phyloP scores from a whole-genome alignment of 2,888 invertebrate species.

The Drosophila tanythrix region DNA sequence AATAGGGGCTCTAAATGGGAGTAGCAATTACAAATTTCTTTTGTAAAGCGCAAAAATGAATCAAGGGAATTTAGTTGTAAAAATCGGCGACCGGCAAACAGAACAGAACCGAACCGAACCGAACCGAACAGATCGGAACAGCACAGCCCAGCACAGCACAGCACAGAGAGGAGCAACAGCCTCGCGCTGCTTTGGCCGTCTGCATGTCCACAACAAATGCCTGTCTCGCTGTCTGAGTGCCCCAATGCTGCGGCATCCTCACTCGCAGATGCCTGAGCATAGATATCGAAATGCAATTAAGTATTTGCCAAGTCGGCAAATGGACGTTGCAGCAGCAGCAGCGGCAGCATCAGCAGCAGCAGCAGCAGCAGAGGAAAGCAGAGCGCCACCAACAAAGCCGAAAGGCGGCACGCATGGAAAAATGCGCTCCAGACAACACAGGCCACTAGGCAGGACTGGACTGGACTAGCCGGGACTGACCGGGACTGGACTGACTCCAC shows the following conservation, averaged over 20 bases:
- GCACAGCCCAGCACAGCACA: neutral
- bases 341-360: conserved; percentile 7
- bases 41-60: conserved; percentile 68
- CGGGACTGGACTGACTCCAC: conserved; percentile 28
- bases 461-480: neutral
- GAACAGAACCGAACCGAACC: neutral
- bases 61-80: conserved; percentile 74
- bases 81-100: conserved; percentile 46
- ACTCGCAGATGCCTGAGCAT: conserved; percentile 82
- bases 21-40: conserved; percentile 78
- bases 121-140: neutral
- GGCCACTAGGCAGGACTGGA: neutral
- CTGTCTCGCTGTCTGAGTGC: conserved; percentile 46
- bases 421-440: conserved; percentile 58
- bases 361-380: conserved; percentile 10
- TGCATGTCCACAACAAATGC: conserved; percentile 38
- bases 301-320: conserved; percentile 79
- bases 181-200: conserved; percentile 21
- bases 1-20: conserved; percentile 70
- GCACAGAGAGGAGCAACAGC: conserved; percentile 10
- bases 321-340: conserved; percentile 32
- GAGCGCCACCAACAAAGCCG: conserved; percentile 75
- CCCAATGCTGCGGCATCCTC: conserved; percentile 60
- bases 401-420: conserved; percentile 74
- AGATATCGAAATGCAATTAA: conserved; percentile 84